Evolutionary conservation across 2,888 invertebrate genomes (phyloP).

Genomic region (Lochmaea capreae): DNA sequence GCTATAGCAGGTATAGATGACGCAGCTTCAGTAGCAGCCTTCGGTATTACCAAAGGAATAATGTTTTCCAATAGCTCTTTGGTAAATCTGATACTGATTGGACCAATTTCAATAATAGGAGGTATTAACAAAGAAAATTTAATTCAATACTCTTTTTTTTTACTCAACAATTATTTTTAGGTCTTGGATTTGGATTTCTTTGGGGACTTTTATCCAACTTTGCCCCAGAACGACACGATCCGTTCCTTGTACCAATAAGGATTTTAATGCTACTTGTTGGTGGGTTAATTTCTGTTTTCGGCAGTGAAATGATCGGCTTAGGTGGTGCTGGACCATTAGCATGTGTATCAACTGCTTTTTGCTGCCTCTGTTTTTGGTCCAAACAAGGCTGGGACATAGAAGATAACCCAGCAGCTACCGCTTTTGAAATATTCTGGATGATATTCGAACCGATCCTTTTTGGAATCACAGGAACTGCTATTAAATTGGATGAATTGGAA

Average conservation of each 20-base stretch:
- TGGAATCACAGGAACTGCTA: conserved; percentile 91
- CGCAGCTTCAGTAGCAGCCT: conserved; percentile 93
- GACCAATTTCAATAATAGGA: conserved; percentile 82
- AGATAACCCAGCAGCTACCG: conserved; percentile 87
- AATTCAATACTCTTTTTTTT: too few relatives aligned
- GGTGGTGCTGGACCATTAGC: conserved; percentile 85
- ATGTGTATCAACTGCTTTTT: conserved; percentile 85
- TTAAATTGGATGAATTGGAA: conserved; percentile 81
- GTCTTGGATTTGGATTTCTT: conserved; percentile 76
- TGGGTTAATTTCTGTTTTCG: conserved; percentile 87
- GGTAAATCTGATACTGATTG: conserved; percentile 77
- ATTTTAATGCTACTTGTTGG: conserved; percentile 84
- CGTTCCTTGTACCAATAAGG: conserved; percentile 84
- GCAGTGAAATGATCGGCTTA: conserved; percentile 81
- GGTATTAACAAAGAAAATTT: conserved; percentile 59
- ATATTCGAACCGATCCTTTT: conserved; percentile 96
- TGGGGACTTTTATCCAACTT: conserved; percentile 86
- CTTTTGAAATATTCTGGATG: conserved; percentile 95
- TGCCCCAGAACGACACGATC: conserved; percentile 85
- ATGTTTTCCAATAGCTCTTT: conserved; percentile 84
- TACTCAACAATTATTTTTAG: conserved; percentile 18
- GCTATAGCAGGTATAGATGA: conserved; percentile 96
- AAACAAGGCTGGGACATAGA: conserved; percentile 88
- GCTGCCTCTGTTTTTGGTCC: conserved; percentile 85
- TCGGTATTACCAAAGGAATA: conserved; percentile 88